Evolutionary conservation across 92 coral and sea anemone genomes (phyloP).

Genomic region (Umimayanthus kanabou): DNA sequence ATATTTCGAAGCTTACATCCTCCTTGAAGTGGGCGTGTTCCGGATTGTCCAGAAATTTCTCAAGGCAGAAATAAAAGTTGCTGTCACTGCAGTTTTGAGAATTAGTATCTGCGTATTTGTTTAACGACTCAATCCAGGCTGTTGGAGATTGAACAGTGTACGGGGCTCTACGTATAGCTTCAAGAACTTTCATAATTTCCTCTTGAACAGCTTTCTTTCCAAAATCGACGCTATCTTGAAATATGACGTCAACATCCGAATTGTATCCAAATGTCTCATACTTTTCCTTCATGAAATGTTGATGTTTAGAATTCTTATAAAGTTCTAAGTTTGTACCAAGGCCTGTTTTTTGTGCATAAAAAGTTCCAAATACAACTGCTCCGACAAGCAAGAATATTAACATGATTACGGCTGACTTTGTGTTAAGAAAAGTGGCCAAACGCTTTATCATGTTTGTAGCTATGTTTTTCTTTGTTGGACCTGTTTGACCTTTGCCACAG

Average conservation of each 20-base stretch:
- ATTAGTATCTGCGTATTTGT: conserved; percentile 17
- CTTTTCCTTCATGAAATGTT: conserved; percentile 30
- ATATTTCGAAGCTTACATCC: conserved; percentile 18
- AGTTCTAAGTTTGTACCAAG: conserved; percentile 41
- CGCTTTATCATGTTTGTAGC: background rate
- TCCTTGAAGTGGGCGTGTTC: background rate
- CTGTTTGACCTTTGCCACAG: background rate
- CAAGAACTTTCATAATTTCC: conserved; percentile 10
- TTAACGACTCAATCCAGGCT: conserved; percentile 37
- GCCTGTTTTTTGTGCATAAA: background rate
- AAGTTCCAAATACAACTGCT: background rate
- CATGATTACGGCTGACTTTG: background rate
- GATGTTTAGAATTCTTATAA: conserved; percentile 12
- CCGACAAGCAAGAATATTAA: background rate
- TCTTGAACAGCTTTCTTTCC: conserved; percentile 27
- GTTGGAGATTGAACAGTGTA: conserved; percentile 23
- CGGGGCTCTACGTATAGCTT: conserved; percentile 35
- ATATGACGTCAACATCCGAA: conserved; percentile 40
- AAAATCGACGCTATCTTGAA: conserved; percentile 33
- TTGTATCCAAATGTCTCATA: conserved; percentile 41
- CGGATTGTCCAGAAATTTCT: conserved; percentile 25
- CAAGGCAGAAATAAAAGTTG: conserved; percentile 17
- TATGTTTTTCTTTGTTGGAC: background rate
- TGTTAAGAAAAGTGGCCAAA: background rate
- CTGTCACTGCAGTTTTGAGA: conserved; percentile 14